Base-by-base conservation (phyloP, 2,113 vertebrate genomes). In the Sylvietta virens region DNA sequence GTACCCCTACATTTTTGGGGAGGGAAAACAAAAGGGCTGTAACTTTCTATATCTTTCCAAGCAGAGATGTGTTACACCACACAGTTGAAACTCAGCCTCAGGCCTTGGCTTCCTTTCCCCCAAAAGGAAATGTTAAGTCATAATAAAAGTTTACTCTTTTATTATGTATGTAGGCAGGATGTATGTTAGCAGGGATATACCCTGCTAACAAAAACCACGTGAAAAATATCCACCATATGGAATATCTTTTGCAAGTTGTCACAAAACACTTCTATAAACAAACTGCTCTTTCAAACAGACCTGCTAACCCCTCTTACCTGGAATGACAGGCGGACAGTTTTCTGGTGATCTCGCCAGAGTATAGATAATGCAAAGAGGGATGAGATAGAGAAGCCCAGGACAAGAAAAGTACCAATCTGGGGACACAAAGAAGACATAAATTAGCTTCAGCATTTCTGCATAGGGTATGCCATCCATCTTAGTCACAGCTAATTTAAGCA, bases 271-370 rank as follows among this genome's bases (percentile, higher is more conserved):
- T 56, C 26, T 57, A 27, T 16, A 35, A 64, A 37, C 4, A 62
- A 88, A n/a, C 8, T 47, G 2, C 13, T 77, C 76, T 69, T 67
- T 62, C 30, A 50, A 72, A 17, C 2, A 85, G 27, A 42, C 13
- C 7, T 82, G 45, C 54, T 16, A 37, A 10, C 3, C 17, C 35
- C 30, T 67, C 96, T 71, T 70, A 99, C 99, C 98, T 99, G 98
- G 89, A 99, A 97, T 0, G 99, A 99, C 37, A 99, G 97, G 7
- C 95, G 97, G 18, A 99, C 98, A 1, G 98, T 98, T 71, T 97
- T 98, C 98, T 98, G 98, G 24, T 98, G 98, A 90, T 98, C 98
- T 58, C 90, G 95, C 98, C 98, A 99, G 33, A 98, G 93, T 51
- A 98, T 87, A 0, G 98, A 98, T 47, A 99, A 82, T 57, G 98